Percentiles rank a stretch among this genome's conserved stretches.
phyloP scores from a whole-genome alignment of 35 echinoderm and acorn worm species.

The Acanthaster planci region DNA sequence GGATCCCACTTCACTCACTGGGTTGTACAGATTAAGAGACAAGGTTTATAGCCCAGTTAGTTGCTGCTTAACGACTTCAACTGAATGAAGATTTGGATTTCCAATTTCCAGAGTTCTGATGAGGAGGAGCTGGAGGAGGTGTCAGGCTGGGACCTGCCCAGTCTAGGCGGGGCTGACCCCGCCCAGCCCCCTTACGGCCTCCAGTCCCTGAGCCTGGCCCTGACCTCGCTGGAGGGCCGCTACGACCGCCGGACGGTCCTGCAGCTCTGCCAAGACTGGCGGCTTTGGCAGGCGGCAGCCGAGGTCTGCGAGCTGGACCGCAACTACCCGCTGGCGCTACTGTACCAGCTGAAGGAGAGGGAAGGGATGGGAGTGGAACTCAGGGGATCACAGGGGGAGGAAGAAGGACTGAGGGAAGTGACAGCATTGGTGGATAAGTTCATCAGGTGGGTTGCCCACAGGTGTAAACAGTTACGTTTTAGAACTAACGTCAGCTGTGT shows the following conservation, averaged over 20 bases:
- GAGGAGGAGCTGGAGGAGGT: slow-evolving; percentile 2
- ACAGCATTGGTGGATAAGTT: slow-evolving; percentile 1
- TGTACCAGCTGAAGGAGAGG: slow-evolving; percentile 24
- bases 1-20: too few relatives aligned
- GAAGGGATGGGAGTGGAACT: background rate
- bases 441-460: background rate
- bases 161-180: background rate
- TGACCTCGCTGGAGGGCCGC: slow-evolving; percentile 38
- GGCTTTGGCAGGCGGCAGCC: slow-evolving; percentile 36
- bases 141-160: slow-evolving; percentile 32
- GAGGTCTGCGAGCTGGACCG: slow-evolving; percentile 39
- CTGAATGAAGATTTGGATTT: too few relatives aligned
- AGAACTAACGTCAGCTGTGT: too few relatives aligned
- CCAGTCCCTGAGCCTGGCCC: slow-evolving; percentile 19
- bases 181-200: slow-evolving; percentile 40
- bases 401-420: slow-evolving; percentile 3
- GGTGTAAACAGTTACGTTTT: too few relatives aligned
- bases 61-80: background rate
- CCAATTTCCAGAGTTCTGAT: slow-evolving; percentile 10
- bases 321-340: slow-evolving; percentile 33
- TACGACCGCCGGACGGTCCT: slow-evolving; percentile 50
- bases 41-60: background rate
- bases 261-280: slow-evolving; percentile 40
- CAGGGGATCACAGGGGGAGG: background rate
- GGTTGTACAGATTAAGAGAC: background rate